Conservation (phyloP, 1,140 invertebrate species). For the Oedothorax gibbosus region DNA sequence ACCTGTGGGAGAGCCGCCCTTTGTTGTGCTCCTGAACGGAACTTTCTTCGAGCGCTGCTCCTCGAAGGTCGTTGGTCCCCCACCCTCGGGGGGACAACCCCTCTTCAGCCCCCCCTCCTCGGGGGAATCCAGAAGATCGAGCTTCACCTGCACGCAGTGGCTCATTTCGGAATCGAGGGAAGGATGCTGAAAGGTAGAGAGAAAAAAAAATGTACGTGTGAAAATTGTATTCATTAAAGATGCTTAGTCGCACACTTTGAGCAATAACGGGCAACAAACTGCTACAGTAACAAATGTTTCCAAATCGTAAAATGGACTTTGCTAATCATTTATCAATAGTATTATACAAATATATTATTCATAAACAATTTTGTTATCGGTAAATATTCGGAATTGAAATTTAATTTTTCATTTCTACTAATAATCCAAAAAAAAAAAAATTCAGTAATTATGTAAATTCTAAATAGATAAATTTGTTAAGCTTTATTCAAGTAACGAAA, state of each 20-base stretch:
- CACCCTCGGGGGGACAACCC: neutral
- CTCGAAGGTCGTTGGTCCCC: conserved; percentile 48
- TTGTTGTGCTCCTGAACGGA: conserved; percentile 26
- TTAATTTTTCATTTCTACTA: no score
- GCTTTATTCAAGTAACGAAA: no score
- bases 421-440: no score
- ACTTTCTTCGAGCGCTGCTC: conserved; percentile 39
- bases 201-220: neutral
- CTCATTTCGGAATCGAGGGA: conserved; percentile 62
- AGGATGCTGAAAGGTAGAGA: conserved; percentile 45
- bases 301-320: no score
- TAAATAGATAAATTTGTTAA: no score
- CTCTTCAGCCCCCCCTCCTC: conserved; percentile 7
- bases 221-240: neutral
- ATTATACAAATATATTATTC: no score
- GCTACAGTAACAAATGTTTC: neutral
- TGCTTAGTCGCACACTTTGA: neutral
- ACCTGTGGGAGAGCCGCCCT: conserved; percentile 41
- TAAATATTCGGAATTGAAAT: no score
- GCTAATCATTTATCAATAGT: no score
- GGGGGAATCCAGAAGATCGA: conserved; percentile 23
- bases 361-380: no score
- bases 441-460: no score
- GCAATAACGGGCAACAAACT: neutral
- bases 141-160: conserved; percentile 46